Percentiles rank a stretch among this genome's conserved stretches.
Conservation (phyloP, 2,113 vertebrate genomes). For the Saguinus midas region DNA sequence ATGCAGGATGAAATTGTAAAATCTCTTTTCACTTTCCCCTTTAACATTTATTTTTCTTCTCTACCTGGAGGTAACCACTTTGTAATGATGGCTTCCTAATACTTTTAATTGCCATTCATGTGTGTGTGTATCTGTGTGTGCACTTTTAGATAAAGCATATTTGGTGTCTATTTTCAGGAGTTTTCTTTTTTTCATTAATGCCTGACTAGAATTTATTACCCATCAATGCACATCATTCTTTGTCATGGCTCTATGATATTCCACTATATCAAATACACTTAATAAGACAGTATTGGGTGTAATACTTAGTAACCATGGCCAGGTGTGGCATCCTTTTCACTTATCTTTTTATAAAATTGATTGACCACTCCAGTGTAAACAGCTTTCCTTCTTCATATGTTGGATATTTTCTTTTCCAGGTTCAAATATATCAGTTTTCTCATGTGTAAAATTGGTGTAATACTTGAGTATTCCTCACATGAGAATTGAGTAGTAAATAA, state of each 20-base stretch:
- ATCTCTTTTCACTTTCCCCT: neutral
- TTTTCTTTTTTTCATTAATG: neutral
- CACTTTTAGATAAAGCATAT: neutral
- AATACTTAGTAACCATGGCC: no score
- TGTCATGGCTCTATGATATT: neutral
- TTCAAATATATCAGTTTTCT: neutral
- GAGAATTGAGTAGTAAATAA: neutral
- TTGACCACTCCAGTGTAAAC: neutral
- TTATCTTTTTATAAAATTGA: neutral
- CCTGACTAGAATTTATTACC: neutral
- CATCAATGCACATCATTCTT: neutral
- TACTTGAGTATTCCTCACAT: neutral
- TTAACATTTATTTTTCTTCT: neutral
- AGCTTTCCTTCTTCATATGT: neutral
- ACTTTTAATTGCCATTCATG: neutral
- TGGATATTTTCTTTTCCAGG: neutral
- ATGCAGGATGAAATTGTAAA: neutral
- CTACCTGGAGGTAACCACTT: neutral
- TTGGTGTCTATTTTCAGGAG: neutral
- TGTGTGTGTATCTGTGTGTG: neutral
- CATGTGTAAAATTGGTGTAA: neutral
- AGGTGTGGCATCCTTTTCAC: accelerated
- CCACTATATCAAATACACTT: neutral
- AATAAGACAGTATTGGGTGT: neutral
- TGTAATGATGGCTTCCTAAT: neutral